Base-by-base conservation (phyloP, 2,888 invertebrate species). In the Pycnomerus fuliginosus region DNA sequence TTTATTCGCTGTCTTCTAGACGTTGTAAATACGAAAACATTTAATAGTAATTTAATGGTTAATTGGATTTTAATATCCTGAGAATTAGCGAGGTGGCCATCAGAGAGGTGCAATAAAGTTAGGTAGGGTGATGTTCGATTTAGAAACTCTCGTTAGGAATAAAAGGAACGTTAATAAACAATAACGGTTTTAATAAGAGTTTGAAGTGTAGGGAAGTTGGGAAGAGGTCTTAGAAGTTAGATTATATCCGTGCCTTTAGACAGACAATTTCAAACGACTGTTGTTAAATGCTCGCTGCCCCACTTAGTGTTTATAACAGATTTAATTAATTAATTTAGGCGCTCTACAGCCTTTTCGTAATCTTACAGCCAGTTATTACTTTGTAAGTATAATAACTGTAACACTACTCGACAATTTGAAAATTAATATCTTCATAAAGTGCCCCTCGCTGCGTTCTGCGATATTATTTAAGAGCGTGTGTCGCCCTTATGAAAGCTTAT, bases 371-470 rank as follows among this genome's bases (percentile, higher is more conserved):
- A 65, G 68, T 69, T 69, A 69, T 71, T 70, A 69, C 70, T 70
- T 69, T 70, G 67, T 70, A 69, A 68, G 69, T 68, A 70, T 70
- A 69, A 70, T 70, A 69, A 70, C 69, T 68, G 69, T 67, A 67
- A 69, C 67, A 68, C 68, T 68, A 69, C 68, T 71, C 66, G 70
- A 70, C 70, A 69, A 70, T 70, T 68, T 67, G 62, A 65, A 65
- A 71, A 71, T 70, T 71, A 72, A 71, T 71, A 70, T 70, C 70
- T 71, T 72, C 72, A 72, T 72, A 72, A 71, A 71, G 68, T 68
- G 70, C 67, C 65, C 68, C 70, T 62, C 58, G 63, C 62, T 60
- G 68, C 48, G 66, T 56, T 54, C 54, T 60, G 64, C 62, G 58
- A 62, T 62, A 61, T 63, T 62, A 61, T 64, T 59, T 64, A 61